Percentiles rank a stretch among this genome's conserved stretches.
phyloP scores from a whole-genome alignment of 2,113 vertebrate genomes.

The Halcyon malimbica region DNA sequence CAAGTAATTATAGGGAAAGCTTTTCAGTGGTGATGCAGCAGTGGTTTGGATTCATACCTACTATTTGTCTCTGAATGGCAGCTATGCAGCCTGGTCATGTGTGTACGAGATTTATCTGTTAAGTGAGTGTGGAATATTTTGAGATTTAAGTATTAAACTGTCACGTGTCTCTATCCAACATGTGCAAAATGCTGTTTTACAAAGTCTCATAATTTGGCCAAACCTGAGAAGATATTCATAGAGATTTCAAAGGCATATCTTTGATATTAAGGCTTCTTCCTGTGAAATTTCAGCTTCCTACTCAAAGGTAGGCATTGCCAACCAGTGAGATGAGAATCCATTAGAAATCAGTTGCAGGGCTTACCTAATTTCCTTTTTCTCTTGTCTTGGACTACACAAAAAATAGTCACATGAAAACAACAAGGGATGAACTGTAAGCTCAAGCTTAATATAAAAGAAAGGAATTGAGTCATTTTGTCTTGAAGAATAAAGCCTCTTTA shows the following conservation, averaged over 20 bases:
- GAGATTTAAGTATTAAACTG: not conserved
- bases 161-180: not conserved
- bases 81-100: not conserved
- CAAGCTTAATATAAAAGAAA: not conserved
- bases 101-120: not conserved
- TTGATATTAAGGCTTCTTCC: not conserved
- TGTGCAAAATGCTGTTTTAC: not conserved
- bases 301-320: not conserved
- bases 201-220: not conserved
- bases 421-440: not conserved
- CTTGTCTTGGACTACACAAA: not conserved
- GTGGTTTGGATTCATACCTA: not conserved
- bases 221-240: not conserved
- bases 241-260: not conserved
- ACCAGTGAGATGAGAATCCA: not conserved
- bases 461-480: not conserved
- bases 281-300: not conserved
- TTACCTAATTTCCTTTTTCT: not conserved
- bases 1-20: not conserved
- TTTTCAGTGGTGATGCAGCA: not conserved
- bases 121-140: not conserved
- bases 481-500: conserved; percentile 16
- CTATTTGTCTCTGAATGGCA: not conserved
- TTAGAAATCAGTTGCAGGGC: not conserved
- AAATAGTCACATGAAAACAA: not conserved